Conservation (phyloP, 2,797 vertebrate genomes). For the Argentina silus region DNA sequence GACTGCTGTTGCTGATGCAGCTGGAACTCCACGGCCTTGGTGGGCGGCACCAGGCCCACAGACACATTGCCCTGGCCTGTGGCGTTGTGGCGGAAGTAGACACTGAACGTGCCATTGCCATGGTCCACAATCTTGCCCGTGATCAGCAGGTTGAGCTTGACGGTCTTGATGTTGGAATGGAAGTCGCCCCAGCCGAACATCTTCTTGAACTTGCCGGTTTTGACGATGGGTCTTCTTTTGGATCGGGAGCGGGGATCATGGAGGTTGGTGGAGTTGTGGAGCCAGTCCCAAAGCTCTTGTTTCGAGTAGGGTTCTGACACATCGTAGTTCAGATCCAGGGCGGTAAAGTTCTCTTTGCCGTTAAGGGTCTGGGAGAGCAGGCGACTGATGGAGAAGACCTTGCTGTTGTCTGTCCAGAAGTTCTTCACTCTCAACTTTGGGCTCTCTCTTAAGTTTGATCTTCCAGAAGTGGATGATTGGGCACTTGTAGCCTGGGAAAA, state of each 20-base stretch:
- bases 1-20: slow-evolving; percentile 88
- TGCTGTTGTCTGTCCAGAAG: slow-evolving; percentile 89
- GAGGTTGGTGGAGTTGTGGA: slow-evolving; percentile 85
- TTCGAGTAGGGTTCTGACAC: slow-evolving; percentile 87
- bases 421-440: slow-evolving; percentile 88
- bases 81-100: slow-evolving; percentile 97
- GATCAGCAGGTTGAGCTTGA: slow-evolving; percentile 95
- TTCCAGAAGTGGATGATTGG: slow-evolving; percentile 82
- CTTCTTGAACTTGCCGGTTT: slow-evolving; percentile 98
- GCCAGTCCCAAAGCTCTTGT: slow-evolving; percentile 91
- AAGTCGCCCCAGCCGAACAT: slow-evolving; percentile 99
- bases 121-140: slow-evolving; percentile 98
- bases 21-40: slow-evolving; percentile 95
- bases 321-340: slow-evolving; percentile 87
- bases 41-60: slow-evolving; percentile 93
- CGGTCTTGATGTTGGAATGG: slow-evolving; percentile 97
- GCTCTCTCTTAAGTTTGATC: slow-evolving; percentile 80
- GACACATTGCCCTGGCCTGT: slow-evolving; percentile 97
- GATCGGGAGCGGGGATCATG: slow-evolving; percentile 85
- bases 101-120: slow-evolving; percentile 96
- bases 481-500: slow-evolving; percentile 80
- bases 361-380: slow-evolving; percentile 89
- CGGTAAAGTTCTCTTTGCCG: slow-evolving; percentile 87
- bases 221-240: slow-evolving; percentile 90
- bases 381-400: slow-evolving; percentile 90